Base-by-base conservation (phyloP, 1,140 invertebrate species). In the Olivierus martensii region DNA sequence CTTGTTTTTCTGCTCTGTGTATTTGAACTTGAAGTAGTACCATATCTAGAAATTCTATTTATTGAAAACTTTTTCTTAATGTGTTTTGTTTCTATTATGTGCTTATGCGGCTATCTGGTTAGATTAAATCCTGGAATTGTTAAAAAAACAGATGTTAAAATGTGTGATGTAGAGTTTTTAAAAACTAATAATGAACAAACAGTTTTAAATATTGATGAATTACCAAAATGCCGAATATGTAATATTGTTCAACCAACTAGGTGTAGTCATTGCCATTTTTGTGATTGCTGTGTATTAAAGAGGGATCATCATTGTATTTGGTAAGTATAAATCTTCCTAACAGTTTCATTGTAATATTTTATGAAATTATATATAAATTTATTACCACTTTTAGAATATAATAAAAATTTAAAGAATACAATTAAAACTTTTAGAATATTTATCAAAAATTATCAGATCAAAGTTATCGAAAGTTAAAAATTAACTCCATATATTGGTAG, bases 21-120 rank as follows among this genome's bases (percentile, higher is more conserved):
- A 14, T 57, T 57, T 43, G 51, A 57, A 48, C 43, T 57, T n/a
- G 56, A 57, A 51, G 56, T 57, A 9, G 56, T 57, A 1, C 56
- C 56, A 2, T 57, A 57, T 51, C 45, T 57, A 42, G 56, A 57
- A 46, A 57, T 57, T 17, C 39, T 57, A 11, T 53, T 57, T 28
- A 22, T 35, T 17, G 56, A 57, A 43, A 57, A 57, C 28, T 53
- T 53, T 22, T n/a, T 50, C 41, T 45, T 57, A 11, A 57, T 57
- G 52, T 46, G 37, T 48, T 56, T 48, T 48, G 45, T 56, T 3
- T 49, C 44, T 14, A 21, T 15, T 37, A 56, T 56, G 54, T 56
- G 54, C 17, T 18, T 56, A 14, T 56, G 34, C 19, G 17, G 50
- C 12, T 56, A 41, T 41, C 12, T 56, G 11, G 46, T 44, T 2